phyloP scores from a whole-genome alignment of 2,113 vertebrate genomes.

The Sclerurus mexicanus region DNA sequence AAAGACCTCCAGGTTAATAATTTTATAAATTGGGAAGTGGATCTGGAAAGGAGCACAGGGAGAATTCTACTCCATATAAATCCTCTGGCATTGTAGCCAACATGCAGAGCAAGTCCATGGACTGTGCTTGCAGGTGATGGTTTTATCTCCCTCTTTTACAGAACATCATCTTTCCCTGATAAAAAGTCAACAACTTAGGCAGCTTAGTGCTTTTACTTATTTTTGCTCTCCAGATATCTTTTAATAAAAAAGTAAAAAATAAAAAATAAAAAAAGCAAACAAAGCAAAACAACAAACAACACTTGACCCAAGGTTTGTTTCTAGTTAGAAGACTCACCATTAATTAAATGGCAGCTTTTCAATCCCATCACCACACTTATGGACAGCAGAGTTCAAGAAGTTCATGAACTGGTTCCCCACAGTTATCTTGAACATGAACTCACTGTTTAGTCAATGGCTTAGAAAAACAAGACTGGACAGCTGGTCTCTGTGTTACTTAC shows the following conservation, averaged over 20 bases:
- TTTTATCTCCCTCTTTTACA: neutral
- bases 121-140: neutral
- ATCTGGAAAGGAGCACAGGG: neutral
- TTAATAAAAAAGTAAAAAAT: neutral
- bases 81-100: neutral
- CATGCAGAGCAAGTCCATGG: neutral
- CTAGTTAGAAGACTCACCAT: neutral
- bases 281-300: neutral
- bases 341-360: constrained; percentile 54
- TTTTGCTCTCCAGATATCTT: neutral
- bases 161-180: neutral
- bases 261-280: neutral
- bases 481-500: constrained; percentile 71
- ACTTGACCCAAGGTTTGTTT: neutral
- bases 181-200: neutral
- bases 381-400: constrained; percentile 73
- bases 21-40: neutral
- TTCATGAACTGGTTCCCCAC: constrained; percentile 79
- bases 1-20: neutral
- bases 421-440: constrained; percentile 75
- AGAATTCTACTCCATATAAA: neutral
- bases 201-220: neutral
- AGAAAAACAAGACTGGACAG: constrained; percentile 76
- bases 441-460: constrained; percentile 80
- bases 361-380: neutral